phyloP scores from a whole-genome alignment of 2,113 vertebrate genomes.

The Chaenocephalus aceratus region DNA sequence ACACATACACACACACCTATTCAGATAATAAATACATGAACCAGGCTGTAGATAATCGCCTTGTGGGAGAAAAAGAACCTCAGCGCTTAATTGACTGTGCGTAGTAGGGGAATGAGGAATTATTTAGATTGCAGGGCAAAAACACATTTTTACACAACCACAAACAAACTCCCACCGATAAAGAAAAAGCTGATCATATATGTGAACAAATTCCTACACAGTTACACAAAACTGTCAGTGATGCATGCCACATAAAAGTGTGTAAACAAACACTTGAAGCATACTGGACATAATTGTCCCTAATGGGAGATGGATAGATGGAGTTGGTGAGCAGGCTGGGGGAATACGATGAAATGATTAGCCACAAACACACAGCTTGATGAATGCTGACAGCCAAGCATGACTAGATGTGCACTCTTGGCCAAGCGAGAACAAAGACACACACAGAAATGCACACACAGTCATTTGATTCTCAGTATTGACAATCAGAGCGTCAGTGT shows the following conservation, averaged over 20 bases:
- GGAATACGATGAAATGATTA: conserved; percentile 39
- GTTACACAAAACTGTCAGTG: not conserved
- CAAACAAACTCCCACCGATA: not conserved
- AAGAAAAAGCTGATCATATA: not conserved
- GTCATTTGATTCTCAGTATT: conserved; percentile 11
- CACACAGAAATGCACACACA: not conserved
- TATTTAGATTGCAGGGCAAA: conserved; percentile 10
- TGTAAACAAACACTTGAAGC: not conserved
- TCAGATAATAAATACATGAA: conserved; percentile 61
- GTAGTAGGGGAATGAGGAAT: conserved; percentile 27
- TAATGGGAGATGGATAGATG: conserved; percentile 27
- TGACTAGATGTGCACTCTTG: conserved; percentile 10
- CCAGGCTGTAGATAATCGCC: conserved; percentile 60
- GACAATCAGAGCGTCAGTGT: conserved; percentile 27
- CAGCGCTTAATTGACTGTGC: conserved; percentile 34
- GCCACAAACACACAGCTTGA: conserved; percentile 21
- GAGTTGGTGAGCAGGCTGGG: not conserved
- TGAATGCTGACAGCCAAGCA: conserved; percentile 21
- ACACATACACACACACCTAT: conserved; percentile 14
- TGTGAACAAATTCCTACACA: not conserved
- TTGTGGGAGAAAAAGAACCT: conserved; percentile 33
- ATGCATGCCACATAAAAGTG: not conserved
- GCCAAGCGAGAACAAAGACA: conserved; percentile 3
- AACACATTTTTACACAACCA: not conserved
- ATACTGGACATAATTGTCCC: conserved; percentile 33